Base-by-base conservation (phyloP, 1,140 invertebrate species). In the Nylanderia fulva region DNA sequence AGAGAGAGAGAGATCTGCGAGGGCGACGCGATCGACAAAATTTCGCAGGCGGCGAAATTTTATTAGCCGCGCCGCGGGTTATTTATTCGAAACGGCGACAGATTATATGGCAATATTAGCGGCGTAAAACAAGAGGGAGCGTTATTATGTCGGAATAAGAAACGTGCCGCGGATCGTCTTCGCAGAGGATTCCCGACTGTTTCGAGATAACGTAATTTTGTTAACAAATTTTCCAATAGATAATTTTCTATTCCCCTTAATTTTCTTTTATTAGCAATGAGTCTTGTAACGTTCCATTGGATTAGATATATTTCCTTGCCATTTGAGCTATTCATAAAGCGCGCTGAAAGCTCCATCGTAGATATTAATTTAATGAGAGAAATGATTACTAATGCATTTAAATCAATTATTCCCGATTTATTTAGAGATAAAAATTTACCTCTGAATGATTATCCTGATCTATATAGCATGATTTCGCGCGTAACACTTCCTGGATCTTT, bases 11-110 rank as follows among this genome's bases (percentile, higher is more conserved):
- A 9, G 8, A n/a, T 9, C 4, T 18, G 13, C 21, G 7, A 56
- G 6, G 15, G 11, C 18, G 1, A 42, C n/a, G 29, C 33, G 11
- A 13, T 9, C 29, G 86, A 90, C 87, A 82, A 91, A 87, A 87
- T 90, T 92, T 89, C 74, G 39, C 89, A 76, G 68, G 39, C 74
- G 36, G 13, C 33, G 64, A 83, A 69, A 76, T 91, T 92, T 91
- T 91, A 91, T 92, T 91, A 91, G 82, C 75, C 63, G 39, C 77
- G n/a, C 66, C 87, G 64, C 84, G 85, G 90, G 89, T 91, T 91
- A 91, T 90, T 91, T 90, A 87, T 87, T 27, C 84, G 74, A 52
- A 88, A 88, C 71, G 80, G 80, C 86, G 91, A 91, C 90, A 91
- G 88, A 92, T 92, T 91, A 89, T 84, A 88, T 61, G 84, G 72